Base-by-base conservation (phyloP, 2,888 invertebrate genomes). In the Cerastis rubricosa region DNA sequence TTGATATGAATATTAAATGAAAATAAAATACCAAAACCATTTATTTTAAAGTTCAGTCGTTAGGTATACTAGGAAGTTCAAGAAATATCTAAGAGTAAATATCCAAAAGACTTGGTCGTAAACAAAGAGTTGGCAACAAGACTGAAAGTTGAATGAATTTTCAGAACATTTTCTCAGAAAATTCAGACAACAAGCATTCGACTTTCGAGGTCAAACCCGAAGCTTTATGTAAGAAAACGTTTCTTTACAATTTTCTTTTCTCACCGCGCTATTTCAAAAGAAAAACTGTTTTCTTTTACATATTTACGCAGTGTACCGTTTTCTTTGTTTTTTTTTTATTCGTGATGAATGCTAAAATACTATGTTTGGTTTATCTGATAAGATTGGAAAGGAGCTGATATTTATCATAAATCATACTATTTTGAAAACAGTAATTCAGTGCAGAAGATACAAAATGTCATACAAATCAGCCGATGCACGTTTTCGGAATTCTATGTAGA, bases 81-180 rank as follows among this genome's bases (percentile, higher is more conserved):
- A 73, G 77, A 76, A 71, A 66, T 71, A 49, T 74, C 9, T 63
- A 63, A 22, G 63, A 71, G 69, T 72, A 73, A 69, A 76, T 66
- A 64, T 66, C 47, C 61, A 69, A 72, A 63, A 74, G 74, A 81
- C 71, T 77, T 77, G 40, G 45, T 40, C 64, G 84, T 84, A 86
- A 88, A 88, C 80, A 83, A 78, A 70, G 66, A 68, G 69, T 86
- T 86, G 86, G 84, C 88, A 84, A 63, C 80, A 49, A 65, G n/a
- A 85, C 61, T 47, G 47, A 47, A 83, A 81, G 71, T 76, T 76
- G 73, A 70, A 76, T 74, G 77, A 77, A 76, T 78, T 75, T 70
- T 66, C 35, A 45, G 40, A 82, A 51, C 57, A 49, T 35, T 25
- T 61, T 74, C 35, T 65, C 5, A 59, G 51, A 70, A 80, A 77